Evolutionary conservation across 1,140 invertebrate genomes (phyloP).

Genomic region (Drosophila neocordata): DNA sequence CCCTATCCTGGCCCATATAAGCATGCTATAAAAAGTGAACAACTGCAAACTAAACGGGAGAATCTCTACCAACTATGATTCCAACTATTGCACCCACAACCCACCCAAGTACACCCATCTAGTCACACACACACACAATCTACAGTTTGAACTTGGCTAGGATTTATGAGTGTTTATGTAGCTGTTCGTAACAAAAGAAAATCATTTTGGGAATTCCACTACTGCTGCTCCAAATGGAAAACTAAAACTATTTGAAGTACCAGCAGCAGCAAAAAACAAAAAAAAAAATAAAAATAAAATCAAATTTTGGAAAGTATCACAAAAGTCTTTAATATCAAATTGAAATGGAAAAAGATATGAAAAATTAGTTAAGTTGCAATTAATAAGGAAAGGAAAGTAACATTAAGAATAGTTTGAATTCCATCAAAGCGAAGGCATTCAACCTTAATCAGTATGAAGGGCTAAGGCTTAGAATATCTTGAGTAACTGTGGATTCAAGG

Average conservation of each 20-base stretch:
- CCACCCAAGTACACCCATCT: not conserved
- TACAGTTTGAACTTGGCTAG: conserved; percentile 60
- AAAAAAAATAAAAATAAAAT: not conserved
- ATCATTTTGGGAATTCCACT: conserved; percentile 14
- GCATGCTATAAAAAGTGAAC: conserved; percentile 62
- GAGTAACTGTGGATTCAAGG: no score
- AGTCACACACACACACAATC: conserved; percentile 16
- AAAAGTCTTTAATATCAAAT: conserved; percentile 8
- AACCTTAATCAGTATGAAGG: no score
- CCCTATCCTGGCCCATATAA: conserved; percentile 52
- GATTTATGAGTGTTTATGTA: conserved; percentile 53
- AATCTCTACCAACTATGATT: not conserved
- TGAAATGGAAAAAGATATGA: not conserved
- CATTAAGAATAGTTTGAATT: no score
- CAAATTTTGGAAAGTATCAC: not conserved
- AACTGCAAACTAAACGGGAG: conserved; percentile 24
- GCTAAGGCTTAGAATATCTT: no score
- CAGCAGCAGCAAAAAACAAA: not conserved
- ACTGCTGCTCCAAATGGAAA: conserved; percentile 7
- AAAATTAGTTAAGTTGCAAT: not conserved
- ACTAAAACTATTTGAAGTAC: conserved; percentile 19
- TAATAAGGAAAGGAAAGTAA: not conserved
- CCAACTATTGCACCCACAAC: conserved; percentile 1
- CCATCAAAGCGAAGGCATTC: no score
- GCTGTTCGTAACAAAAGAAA: conserved; percentile 56